Evolutionary conservation across 2,113 vertebrate species (phyloP).

Genomic region (Paralichthys olivaceus): DNA sequence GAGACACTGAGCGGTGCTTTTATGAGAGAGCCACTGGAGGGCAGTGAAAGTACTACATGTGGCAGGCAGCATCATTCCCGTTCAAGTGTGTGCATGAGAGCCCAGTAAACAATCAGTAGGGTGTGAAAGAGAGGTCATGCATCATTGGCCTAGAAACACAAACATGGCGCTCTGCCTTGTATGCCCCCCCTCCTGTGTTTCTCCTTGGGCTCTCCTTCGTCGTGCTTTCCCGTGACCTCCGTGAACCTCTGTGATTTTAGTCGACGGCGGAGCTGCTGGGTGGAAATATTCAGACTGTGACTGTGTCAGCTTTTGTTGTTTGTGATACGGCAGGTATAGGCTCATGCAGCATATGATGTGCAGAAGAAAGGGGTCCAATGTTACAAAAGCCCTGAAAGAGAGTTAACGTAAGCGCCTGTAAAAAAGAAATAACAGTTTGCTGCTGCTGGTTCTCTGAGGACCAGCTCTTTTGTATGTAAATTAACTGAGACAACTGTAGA

Average conservation of each 20-base stretch:
- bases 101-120: conserved; percentile 74
- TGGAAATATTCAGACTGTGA: conserved; percentile 36
- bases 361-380: conserved; percentile 1
- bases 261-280: neutral
- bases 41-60: conserved; percentile 78
- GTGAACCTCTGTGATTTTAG: conserved; percentile 25
- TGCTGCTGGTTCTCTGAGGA: conserved; percentile 38
- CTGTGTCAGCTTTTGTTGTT: conserved; percentile 41
- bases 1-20: conserved; percentile 41
- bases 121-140: conserved; percentile 77
- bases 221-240: conserved; percentile 32
- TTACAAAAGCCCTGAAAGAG: conserved; percentile 19
- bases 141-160: conserved; percentile 71
- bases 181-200: conserved; percentile 29
- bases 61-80: conserved; percentile 38
- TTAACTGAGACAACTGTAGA: conserved; percentile 55
- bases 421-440: conserved; percentile 52
- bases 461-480: conserved; percentile 55
- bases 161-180: conserved; percentile 43
- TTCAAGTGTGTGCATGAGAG: conserved; percentile 59
- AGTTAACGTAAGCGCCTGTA: conserved; percentile 11
- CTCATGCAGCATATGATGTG: conserved; percentile 15
- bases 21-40: conserved; percentile 81
- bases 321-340: conserved; percentile 15
- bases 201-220: conserved; percentile 40